Conservation (phyloP, 2,113 vertebrate species). For the Motacilla tschutschensis region DNA sequence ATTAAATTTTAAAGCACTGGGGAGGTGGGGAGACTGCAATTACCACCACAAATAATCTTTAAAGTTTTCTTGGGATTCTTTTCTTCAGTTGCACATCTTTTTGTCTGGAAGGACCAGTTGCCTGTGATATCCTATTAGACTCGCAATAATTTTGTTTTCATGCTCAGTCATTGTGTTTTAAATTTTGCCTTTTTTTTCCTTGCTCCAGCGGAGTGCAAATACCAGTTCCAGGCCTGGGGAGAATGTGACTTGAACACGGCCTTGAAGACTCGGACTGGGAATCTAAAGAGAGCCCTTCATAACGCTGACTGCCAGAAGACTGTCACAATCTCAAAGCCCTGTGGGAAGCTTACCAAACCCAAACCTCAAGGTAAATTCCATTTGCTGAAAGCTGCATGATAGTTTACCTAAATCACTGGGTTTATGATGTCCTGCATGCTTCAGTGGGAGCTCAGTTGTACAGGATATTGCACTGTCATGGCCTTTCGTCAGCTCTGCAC, state of each 20-base stretch:
- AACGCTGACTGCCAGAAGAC: conserved; percentile 89
- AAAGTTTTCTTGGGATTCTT: neutral
- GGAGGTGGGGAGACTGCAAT: fast-evolving
- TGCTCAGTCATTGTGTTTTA: neutral
- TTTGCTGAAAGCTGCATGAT: neutral
- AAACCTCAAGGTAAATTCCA: conserved; percentile 87
- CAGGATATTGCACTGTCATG: neutral
- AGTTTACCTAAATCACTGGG: neutral
- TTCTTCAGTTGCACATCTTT: neutral
- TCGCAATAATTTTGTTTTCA: neutral
- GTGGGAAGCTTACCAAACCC: conserved; percentile 89
- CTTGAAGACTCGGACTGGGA: conserved; percentile 89
- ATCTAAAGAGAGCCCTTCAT: conserved; percentile 90
- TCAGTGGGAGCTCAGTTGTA: neutral
- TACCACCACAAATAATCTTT: neutral
- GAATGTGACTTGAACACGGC: conserved; percentile 91
- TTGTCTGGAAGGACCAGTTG: neutral
- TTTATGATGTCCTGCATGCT: neutral
- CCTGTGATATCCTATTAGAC: neutral
- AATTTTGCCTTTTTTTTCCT: neutral
- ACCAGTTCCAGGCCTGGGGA: conserved; percentile 94
- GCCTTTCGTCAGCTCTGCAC: neutral
- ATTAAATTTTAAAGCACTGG: neutral
- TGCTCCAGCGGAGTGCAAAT: conserved; percentile 90
- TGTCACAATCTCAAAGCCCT: conserved; percentile 92